Evolutionary conservation across 1,140 invertebrate genomes (phyloP), one percentile per base, ranked within the genome.

Genomic region (Zaprionus nigranus): DNA sequence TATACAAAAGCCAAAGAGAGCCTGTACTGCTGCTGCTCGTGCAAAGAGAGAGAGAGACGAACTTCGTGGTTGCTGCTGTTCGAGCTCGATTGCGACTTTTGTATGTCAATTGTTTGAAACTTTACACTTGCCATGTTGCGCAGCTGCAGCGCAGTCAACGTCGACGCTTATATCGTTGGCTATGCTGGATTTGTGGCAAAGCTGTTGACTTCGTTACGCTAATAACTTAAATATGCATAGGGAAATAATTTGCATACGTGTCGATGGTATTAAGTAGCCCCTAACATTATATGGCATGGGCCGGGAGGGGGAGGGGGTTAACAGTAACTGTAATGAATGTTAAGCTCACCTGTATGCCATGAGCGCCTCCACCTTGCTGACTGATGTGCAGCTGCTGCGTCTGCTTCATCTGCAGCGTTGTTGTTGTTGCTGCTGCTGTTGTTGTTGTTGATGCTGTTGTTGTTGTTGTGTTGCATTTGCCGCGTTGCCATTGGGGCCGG

Each of bases 381-480:
- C 94, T 95, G 70, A 97, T 96, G 91, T 98, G 97, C 75, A 98
- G 93, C 90, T 97, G 97, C 91, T 97, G 97, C 15, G 96, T 96
- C 92, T 97, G 97, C 82, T 96, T 96, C 93, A 97, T 96, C 92
- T 97, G 96, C 77, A 97, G 84, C 9, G 94, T 95, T 3, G 95
- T 94, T 15, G 94, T 90, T 26, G 86, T 83, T 6, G 91, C 78
- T n/a, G n/a, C n/a, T n/a, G n/a, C 54, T 92, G 26, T 13, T 73
- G 69, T 51, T 92, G 26, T 11, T 73, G 69, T 80, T 34, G 30
- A 15, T 90, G 26, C 12, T 73, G 30, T 11, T 30, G 28, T 30
- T 30, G 28, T 30, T 34, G 28, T 6, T 74, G 83, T 54, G 87
- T 74, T 20, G 78, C 65, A 60, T 81, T 84, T 20, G 54, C 63